A percentile compares a stretch with the other conserved stretches of the same genome.
Evolutionary conservation across 2,113 vertebrate genomes (phyloP).

Genomic region (Tetrax tetrax): DNA sequence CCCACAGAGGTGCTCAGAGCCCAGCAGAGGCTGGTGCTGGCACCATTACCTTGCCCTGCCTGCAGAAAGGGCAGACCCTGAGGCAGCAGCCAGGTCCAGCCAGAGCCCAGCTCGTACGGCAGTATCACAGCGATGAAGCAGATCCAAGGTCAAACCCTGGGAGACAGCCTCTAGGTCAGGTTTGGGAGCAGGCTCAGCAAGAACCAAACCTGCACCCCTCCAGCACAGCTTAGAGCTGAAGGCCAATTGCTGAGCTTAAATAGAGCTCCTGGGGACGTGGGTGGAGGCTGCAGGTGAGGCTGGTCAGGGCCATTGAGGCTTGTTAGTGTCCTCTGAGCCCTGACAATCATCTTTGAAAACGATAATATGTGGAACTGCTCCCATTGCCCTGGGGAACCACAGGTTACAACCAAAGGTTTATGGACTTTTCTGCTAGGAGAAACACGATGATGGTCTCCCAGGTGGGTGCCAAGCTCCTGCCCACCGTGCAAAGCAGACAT

Average conservation of each 20-base stretch:
- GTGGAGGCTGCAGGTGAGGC: not conserved
- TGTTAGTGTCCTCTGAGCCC: not conserved
- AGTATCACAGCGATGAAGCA: too few species aligned
- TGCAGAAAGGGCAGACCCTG: not conserved
- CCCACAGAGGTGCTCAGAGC: too few species aligned
- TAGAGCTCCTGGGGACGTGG: not conserved
- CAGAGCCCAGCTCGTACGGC: not conserved
- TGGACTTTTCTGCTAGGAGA: not conserved
- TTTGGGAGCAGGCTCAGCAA: not conserved
- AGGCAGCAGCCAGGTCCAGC: not conserved
- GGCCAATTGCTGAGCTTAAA: not conserved
- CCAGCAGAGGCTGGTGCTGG: too few species aligned
- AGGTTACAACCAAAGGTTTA: not conserved
- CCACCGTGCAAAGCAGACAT: accelerated
- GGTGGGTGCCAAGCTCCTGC: not conserved
- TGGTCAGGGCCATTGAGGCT: not conserved
- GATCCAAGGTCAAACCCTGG: not conserved
- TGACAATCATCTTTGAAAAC: not conserved
- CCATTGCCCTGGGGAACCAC: not conserved
- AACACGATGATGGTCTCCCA: accelerated
- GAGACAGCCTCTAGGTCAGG: not conserved
- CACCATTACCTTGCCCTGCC: not conserved
- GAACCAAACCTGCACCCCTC: not conserved
- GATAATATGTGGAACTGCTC: not conserved
- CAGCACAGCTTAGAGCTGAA: accelerated